A percentile compares a stretch with the other conserved stretches of the same genome.
Evolutionary conservation across 2,888 invertebrate genomes (phyloP).

Genomic region (Zeuzera pyrina): DNA sequence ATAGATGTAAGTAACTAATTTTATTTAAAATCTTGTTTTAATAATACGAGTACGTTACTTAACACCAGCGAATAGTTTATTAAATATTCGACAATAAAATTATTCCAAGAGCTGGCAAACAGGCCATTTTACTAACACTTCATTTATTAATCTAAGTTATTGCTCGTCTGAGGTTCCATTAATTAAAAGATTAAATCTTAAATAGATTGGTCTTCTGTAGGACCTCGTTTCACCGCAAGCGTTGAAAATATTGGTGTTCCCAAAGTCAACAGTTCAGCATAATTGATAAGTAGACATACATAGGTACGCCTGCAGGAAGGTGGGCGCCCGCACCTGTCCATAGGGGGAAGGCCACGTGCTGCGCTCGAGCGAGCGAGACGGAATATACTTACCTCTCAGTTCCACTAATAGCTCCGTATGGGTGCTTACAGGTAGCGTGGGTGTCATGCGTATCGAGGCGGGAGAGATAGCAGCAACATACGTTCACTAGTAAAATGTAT

Average conservation of each 20-base stretch:
- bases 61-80: no score
- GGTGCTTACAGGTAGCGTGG: constrained; percentile 25
- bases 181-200: constrained; percentile 35
- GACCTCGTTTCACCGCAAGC: constrained; percentile 20
- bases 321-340: constrained; percentile 25
- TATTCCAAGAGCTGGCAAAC: no score
- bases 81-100: no score
- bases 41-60: no score
- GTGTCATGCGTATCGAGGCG: constrained; percentile 22
- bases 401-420: constrained; percentile 29
- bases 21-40: no score
- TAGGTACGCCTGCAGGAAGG: constrained; percentile 27
- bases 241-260: constrained; percentile 38
- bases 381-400: constrained; percentile 18
- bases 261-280: constrained; percentile 52
- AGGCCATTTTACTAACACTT: no score
- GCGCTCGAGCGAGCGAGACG: constrained; percentile 12
- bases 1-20: no score
- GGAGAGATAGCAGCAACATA: constrained; percentile 27
- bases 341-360: constrained; percentile 30
- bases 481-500: constrained; percentile 31
- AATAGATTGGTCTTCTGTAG: constrained; percentile 17
- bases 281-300: constrained; percentile 50
- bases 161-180: constrained; percentile 22
- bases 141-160: no score